Evolutionary conservation across 2,113 vertebrate species (phyloP).

Genomic region (Lutjanus erythropterus): DNA sequence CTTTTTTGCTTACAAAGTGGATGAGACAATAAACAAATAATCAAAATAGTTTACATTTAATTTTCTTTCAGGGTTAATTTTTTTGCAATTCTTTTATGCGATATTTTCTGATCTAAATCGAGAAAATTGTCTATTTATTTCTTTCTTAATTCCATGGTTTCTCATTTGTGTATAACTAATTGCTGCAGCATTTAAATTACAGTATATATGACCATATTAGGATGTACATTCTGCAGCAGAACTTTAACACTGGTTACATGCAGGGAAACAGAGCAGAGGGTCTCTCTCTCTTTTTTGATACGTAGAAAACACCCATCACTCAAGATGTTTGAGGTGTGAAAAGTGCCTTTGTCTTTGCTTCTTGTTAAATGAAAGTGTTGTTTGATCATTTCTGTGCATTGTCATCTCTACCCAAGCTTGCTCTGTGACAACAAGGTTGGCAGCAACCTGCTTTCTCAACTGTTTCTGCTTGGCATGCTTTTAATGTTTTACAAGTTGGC

Average conservation of each 20-base stretch:
- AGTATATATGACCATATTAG: background rate
- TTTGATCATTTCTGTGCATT: constrained; percentile 15
- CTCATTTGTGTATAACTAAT: background rate
- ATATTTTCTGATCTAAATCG: background rate
- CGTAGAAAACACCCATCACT: background rate
- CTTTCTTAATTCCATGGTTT: background rate
- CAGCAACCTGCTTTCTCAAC: constrained; percentile 37
- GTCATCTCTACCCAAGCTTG: constrained; percentile 16
- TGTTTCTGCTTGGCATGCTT: constrained; percentile 70
- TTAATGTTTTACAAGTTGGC: constrained; percentile 5
- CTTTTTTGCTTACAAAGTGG: too few relatives aligned
- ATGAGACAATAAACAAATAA: too few relatives aligned
- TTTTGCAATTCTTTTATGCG: background rate
- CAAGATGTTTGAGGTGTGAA: background rate
- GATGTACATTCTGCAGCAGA: background rate
- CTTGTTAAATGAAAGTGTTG: constrained; percentile 5
- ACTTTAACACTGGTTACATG: background rate
- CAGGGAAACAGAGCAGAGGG: background rate
- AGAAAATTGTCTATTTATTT: background rate
- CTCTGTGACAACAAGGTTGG: constrained; percentile 33
- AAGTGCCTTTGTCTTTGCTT: background rate
- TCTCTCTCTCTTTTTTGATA: too few relatives aligned
- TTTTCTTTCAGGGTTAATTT: too few relatives aligned
- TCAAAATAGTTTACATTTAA: too few relatives aligned
- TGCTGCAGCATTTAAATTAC: background rate